These are phyloP conservation scores for Acholoe squamosa DNA, from an alignment of 2,888 invertebrate genomes.

Conservation along the genomic window DNA sequence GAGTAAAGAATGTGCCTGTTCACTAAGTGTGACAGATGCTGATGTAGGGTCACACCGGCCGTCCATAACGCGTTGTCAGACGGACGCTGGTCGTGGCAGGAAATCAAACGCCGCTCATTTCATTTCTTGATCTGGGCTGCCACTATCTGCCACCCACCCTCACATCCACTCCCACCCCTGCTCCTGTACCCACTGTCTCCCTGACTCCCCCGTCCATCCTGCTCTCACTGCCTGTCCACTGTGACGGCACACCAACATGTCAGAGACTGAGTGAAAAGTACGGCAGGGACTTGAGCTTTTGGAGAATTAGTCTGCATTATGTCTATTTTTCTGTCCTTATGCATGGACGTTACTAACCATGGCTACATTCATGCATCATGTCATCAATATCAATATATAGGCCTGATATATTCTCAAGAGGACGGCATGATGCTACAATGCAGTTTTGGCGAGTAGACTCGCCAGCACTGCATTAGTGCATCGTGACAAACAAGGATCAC, in stretches of 20 bases:
- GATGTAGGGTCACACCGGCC: not conserved
- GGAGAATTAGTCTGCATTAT: too few relatives aligned
- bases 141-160: slow-evolving; percentile 5
- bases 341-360: too few relatives aligned
- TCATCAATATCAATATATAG: too few relatives aligned
- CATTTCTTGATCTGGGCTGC: slow-evolving; percentile 54
- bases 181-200: not conserved
- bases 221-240: not conserved
- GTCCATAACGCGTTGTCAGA: slow-evolving; percentile 1
- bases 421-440: too few relatives aligned
- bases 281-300: too few relatives aligned
- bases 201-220: not conserved
- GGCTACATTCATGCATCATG: too few relatives aligned
- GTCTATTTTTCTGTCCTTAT: too few relatives aligned
- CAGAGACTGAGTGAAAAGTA: not conserved
- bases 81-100: slow-evolving; percentile 40
- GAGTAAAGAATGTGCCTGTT: not conserved
- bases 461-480: too few relatives aligned
- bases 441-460: too few relatives aligned
- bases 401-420: too few relatives aligned
- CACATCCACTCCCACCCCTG: not conserved
- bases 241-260: not conserved
- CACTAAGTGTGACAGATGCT: not conserved
- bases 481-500: too few relatives aligned
- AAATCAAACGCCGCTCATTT: slow-evolving; percentile 59